Percentiles rank a stretch among this genome's conserved stretches.
phyloP scores from a whole-genome alignment of 35 echinoderm and acorn worm genomes.

The Holothuria glaberrima region DNA sequence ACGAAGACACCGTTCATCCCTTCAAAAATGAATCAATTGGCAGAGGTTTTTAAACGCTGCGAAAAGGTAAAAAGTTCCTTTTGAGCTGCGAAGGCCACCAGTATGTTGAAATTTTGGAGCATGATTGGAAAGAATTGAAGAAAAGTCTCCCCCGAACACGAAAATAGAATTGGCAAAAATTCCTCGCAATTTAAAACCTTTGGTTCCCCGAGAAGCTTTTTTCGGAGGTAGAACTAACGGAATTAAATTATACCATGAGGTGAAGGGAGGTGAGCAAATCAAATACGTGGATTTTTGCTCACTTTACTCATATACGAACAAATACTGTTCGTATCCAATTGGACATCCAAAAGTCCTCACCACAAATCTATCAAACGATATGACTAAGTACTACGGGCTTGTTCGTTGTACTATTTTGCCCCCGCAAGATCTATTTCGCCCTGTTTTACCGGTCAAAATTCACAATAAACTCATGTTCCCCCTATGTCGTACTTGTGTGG shows the following conservation, averaged over 20 bases:
- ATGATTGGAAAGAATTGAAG: not conserved
- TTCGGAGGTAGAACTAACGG: conserved; percentile 18
- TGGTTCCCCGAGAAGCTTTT: conserved; percentile 2
- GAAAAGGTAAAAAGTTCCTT: not conserved
- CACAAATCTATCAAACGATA: conserved; percentile 30
- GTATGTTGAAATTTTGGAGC: conserved; percentile 7
- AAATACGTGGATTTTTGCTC: conserved; percentile 28
- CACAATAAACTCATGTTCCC: conserved; percentile 55
- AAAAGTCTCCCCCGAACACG: not conserved
- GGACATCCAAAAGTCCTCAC: conserved; percentile 55
- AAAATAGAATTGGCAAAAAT: not conserved
- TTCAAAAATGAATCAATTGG: conserved; percentile 24
- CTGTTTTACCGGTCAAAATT: conserved; percentile 47
- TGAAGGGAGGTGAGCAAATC: conserved; percentile 1
- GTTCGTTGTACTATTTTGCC: conserved; percentile 36
- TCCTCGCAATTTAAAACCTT: not conserved
- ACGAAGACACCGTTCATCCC: conserved; percentile 17
- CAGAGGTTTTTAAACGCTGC: not conserved
- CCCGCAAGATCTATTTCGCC: conserved; percentile 35
- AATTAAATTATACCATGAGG: not conserved
- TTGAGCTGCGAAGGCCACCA: not conserved
- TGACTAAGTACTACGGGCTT: not conserved
- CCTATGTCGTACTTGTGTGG: conserved; percentile 48
- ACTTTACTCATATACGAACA: conserved; percentile 46
- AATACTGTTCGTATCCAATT: conserved; percentile 16